Conservation (phyloP, 1,140 invertebrate species). For the Eulimnadia texana region DNA sequence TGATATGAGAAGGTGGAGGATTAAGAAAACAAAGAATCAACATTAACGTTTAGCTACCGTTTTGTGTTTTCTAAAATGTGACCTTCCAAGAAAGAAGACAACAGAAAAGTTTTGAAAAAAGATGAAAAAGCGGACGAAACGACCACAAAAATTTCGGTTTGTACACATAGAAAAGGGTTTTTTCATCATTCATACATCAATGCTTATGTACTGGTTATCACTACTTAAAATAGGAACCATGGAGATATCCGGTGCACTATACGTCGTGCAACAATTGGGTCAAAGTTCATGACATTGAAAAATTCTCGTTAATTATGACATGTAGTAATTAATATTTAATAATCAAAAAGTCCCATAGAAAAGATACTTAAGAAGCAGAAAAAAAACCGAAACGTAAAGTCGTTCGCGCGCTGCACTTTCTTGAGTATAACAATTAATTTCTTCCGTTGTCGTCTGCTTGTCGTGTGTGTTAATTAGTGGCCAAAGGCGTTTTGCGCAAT, state of each 20-base stretch:
- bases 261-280: slow-evolving; percentile 2
- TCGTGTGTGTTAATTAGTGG: slow-evolving; percentile 1
- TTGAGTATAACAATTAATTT: not conserved
- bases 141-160: slow-evolving; percentile 4
- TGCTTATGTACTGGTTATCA: slow-evolving; percentile 15
- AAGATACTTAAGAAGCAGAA: not conserved
- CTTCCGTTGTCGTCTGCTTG: not conserved
- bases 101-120: not conserved
- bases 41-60: not conserved
- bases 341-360: not conserved
- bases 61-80: not conserved
- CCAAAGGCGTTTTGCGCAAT: slow-evolving; percentile 20
- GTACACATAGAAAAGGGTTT: slow-evolving; percentile 8
- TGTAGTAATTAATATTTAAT: not conserved
- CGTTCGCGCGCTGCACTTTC: not conserved
- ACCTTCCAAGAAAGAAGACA: not conserved
- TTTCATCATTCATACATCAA: slow-evolving; percentile 10
- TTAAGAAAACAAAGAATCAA: not conserved
- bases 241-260: slow-evolving; percentile 13
- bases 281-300: not conserved
- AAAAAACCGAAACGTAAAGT: not conserved
- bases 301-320: too few relatives aligned
- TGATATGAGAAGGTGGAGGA: not conserved
- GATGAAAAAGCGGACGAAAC: not conserved
- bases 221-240: slow-evolving; percentile 17